Evolutionary conservation across 2,797 vertebrate genomes (phyloP).

Genomic region (Pseudomugil gertrudae): DNA sequence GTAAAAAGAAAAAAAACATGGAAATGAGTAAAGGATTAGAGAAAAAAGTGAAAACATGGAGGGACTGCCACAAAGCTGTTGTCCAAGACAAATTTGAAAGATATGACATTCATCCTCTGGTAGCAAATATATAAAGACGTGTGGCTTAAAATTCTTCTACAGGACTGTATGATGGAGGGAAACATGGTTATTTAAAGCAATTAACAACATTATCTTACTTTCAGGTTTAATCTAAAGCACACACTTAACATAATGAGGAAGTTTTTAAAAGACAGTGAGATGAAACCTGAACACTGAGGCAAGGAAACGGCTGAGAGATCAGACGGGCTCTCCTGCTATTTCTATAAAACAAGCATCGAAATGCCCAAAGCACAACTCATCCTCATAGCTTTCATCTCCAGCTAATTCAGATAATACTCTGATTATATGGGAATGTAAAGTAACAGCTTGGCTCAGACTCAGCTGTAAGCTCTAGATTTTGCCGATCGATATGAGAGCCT

Average conservation of each 20-base stretch:
- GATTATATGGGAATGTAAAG: conserved; percentile 26
- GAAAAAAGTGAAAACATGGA: no score
- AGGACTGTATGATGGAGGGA: no score
- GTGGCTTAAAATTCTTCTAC: no score
- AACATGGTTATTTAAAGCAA: conserved; percentile 3
- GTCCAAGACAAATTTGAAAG: no score
- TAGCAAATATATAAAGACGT: no score
- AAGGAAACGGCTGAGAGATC: not conserved
- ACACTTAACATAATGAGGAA: conserved; percentile 1
- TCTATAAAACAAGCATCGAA: conserved; percentile 7
- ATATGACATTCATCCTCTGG: no score
- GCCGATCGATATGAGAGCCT: conserved; percentile 56
- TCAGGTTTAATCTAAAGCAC: conserved; percentile 3
- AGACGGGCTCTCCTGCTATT: conserved; percentile 1
- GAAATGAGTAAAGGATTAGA: no score
- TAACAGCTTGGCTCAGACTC: conserved; percentile 34
- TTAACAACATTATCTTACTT: not conserved
- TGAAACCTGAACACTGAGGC: not conserved
- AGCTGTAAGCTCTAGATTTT: conserved; percentile 37
- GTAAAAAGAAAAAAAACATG: no score
- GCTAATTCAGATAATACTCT: conserved; percentile 41
- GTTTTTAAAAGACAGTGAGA: not conserved
- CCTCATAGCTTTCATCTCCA: conserved; percentile 13
- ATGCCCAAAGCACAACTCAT: conserved; percentile 18
- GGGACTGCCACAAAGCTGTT: no score